phyloP scores from a whole-genome alignment of 2,888 invertebrate genomes.

The Calameuta idolon region DNA sequence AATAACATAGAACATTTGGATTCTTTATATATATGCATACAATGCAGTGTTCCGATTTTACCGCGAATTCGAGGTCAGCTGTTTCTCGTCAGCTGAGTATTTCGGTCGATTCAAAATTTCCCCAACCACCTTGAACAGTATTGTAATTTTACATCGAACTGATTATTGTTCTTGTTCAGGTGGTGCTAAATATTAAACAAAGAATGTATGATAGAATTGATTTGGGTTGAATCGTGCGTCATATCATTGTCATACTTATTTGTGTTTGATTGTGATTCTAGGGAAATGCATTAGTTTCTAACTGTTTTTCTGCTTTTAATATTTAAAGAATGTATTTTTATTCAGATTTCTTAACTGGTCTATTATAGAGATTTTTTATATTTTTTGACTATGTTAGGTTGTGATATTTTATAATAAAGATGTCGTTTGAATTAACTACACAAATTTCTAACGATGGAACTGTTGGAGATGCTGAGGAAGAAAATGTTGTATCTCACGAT shows the following conservation, averaged over 20 bases:
- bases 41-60: neutral
- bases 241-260: neutral
- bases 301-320: neutral
- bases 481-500: conserved; percentile 64
- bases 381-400: neutral
- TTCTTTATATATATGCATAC: neutral
- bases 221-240: neutral
- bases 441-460: neutral
- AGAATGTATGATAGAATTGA: neutral
- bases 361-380: neutral
- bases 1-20: neutral
- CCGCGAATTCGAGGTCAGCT: neutral
- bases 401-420: neutral
- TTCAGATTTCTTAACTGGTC: neutral
- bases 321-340: neutral
- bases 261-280: neutral
- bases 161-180: neutral
- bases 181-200: neutral
- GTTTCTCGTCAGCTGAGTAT: neutral
- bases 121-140: neutral
- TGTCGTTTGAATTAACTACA: conserved; percentile 1
- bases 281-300: neutral
- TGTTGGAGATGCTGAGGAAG: neutral
- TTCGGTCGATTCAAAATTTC: neutral
- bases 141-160: neutral